phyloP scores from a whole-genome alignment of 2,113 vertebrate genomes.

The Fregata magnificens region DNA sequence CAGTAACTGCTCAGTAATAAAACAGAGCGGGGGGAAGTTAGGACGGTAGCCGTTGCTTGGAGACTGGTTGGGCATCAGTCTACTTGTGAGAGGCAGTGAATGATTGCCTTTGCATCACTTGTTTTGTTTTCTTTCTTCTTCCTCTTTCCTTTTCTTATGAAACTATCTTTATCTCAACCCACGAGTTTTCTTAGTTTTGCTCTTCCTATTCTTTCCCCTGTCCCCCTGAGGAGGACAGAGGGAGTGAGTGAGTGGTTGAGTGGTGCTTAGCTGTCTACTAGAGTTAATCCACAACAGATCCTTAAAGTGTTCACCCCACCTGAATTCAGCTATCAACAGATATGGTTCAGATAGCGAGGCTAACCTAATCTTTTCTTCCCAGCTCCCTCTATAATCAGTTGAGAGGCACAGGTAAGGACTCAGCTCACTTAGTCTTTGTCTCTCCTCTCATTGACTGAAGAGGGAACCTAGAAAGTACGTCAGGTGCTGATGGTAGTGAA shows the following conservation, averaged over 20 bases:
- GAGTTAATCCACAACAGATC: neutral
- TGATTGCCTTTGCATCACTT: neutral
- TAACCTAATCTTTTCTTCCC: neutral
- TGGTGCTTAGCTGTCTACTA: neutral
- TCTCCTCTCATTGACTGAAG: neutral
- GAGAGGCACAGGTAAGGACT: neutral
- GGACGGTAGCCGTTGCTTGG: neutral
- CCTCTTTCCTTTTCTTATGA: neutral
- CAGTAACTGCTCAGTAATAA: neutral
- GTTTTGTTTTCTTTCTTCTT: neutral
- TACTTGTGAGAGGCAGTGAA: neutral
- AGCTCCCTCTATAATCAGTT: neutral
- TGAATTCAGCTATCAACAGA: neutral
- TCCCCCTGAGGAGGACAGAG: neutral
- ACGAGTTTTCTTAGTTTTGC: neutral
- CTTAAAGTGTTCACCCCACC: neutral
- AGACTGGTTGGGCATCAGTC: neutral
- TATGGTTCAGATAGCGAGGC: neutral
- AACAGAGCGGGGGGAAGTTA: accelerated
- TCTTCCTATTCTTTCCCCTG: neutral
- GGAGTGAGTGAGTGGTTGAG: neutral
- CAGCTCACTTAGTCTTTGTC: neutral
- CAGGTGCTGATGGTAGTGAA: neutral
- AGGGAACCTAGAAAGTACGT: neutral
- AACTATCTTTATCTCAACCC: neutral